These are phyloP conservation scores for Furcula furcula DNA, from an alignment of 2,888 invertebrate genomes.

Conservation along the genomic window DNA sequence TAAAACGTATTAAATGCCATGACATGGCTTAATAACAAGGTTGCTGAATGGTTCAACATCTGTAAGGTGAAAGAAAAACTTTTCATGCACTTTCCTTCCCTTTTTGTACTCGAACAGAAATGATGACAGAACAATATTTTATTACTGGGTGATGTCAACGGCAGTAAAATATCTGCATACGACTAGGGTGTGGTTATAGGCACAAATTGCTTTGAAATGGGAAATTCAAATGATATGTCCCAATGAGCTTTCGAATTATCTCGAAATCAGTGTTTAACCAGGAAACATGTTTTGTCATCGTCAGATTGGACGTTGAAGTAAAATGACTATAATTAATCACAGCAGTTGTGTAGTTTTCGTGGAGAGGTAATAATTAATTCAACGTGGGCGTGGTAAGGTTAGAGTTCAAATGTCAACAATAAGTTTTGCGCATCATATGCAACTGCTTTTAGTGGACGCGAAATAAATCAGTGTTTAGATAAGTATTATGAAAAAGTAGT, in stretches of 20 bases:
- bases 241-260: no score
- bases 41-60: no score
- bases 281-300: not conserved
- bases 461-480: no score
- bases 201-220: not conserved
- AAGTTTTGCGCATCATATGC: constrained; percentile 6
- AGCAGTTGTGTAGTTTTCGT: constrained; percentile 5
- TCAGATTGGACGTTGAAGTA: constrained; percentile 14
- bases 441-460: constrained; percentile 1
- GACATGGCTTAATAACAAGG: no score
- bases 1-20: no score
- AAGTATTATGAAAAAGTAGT: no score
- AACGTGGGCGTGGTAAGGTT: constrained; percentile 14
- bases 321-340: constrained; percentile 18
- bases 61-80: no score
- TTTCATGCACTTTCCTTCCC: no score
- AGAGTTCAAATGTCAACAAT: constrained; percentile 21
- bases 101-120: no score
- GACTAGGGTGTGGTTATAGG: constrained; percentile 1
- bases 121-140: no score
- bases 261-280: not conserved
- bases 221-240: not conserved
- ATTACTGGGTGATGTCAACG: no score
- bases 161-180: constrained; percentile 33
- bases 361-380: constrained; percentile 6